phyloP scores from a whole-genome alignment of 2,888 invertebrate species.

The Heterodera filipjevi region DNA sequence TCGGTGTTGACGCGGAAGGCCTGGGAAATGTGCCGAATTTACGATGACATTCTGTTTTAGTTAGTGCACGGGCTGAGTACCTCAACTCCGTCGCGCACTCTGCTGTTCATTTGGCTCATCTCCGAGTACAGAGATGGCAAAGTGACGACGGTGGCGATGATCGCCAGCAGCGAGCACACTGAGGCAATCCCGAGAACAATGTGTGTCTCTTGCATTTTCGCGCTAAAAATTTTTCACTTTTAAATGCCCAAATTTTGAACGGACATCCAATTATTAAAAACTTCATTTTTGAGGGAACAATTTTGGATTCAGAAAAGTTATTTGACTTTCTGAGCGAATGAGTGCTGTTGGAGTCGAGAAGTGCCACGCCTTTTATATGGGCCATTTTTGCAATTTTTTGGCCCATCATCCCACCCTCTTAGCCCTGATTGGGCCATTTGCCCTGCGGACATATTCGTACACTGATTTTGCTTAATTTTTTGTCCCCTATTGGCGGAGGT shows the following conservation, averaged over 20 bases:
- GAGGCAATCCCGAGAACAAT: slow-evolving; percentile 47
- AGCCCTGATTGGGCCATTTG: not conserved
- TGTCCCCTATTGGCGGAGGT: not conserved
- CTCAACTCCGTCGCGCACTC: slow-evolving; percentile 48
- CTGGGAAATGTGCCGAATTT: slow-evolving; percentile 10
- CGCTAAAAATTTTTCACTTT: not conserved
- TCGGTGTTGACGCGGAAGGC: slow-evolving; percentile 63
- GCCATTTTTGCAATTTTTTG: too few species aligned
- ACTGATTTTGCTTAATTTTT: not conserved
- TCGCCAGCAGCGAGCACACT: slow-evolving; percentile 43
- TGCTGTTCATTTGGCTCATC: slow-evolving; percentile 52
- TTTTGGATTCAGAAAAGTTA: not conserved
- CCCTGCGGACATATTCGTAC: not conserved
- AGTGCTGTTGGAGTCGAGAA: not conserved
- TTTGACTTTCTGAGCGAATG: not conserved
- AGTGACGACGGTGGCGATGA: slow-evolving; percentile 55
- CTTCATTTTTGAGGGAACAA: not conserved
- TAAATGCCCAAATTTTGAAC: not conserved
- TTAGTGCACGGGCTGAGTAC: not conserved
- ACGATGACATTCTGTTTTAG: not conserved
- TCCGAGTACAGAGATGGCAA: slow-evolving; percentile 56
- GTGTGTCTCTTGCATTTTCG: slow-evolving; percentile 39
- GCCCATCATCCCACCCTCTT: not conserved
- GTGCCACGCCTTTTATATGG: not conserved
- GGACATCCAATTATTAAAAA: too few species aligned